These are phyloP conservation scores for Euclidia mi DNA, from an alignment of 2,888 invertebrate species.

Conservation along the genomic window DNA sequence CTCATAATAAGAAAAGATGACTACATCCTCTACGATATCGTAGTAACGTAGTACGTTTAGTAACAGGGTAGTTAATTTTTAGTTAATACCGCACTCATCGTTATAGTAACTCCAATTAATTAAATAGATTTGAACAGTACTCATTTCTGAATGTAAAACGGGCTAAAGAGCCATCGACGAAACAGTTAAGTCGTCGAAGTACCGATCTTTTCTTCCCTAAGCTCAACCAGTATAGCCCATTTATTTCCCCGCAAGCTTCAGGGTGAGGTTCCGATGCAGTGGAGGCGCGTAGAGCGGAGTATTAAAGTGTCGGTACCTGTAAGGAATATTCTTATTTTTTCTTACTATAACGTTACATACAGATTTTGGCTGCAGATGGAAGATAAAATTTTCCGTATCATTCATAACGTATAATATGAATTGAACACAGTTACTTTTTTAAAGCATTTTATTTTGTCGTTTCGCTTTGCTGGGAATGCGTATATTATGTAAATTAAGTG, in stretches of 20 bases:
- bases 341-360: too few species aligned
- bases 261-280: background rate
- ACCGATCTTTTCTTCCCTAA: slow-evolving; percentile 17
- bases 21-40: background rate
- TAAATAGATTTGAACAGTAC: slow-evolving; percentile 8
- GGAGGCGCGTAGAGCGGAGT: background rate
- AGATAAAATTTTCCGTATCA: too few species aligned
- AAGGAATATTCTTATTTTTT: too few species aligned
- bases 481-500: too few species aligned
- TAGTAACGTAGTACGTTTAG: background rate
- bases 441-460: too few species aligned
- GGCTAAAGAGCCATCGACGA: slow-evolving; percentile 17
- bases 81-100: slow-evolving; percentile 6
- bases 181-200: slow-evolving; percentile 26
- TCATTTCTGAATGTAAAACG: slow-evolving; percentile 21
- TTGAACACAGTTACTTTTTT: too few species aligned
- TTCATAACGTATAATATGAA: too few species aligned
- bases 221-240: slow-evolving; percentile 13
- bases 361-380: too few species aligned
- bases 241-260: slow-evolving; percentile 13
- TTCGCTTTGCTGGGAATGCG: too few species aligned
- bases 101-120: slow-evolving; percentile 5
- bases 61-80: background rate
- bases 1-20: too few species aligned
- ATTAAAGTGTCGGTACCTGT: too few species aligned